A percentile compares a stretch with the other conserved stretches of the same genome.
These are phyloP conservation scores for Notarius quadriscutis DNA, from an alignment of 2,113 vertebrate species.

Conservation along the genomic window DNA sequence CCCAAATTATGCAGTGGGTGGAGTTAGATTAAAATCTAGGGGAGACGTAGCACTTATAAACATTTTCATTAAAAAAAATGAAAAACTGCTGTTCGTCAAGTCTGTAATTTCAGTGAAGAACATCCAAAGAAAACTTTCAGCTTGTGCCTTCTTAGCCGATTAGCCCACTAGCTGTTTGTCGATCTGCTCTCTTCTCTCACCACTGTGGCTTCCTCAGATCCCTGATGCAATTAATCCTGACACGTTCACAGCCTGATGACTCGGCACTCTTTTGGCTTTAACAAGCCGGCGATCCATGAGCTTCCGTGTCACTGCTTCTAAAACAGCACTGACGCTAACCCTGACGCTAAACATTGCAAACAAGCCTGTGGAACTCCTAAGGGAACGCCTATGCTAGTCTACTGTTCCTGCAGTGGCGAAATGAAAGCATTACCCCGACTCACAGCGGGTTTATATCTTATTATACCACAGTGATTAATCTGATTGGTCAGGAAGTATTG, in stretches of 20 bases:
- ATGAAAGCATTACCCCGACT: not conserved
- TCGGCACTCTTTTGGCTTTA: not conserved
- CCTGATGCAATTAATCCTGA: conserved; percentile 28
- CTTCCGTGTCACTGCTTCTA: not conserved
- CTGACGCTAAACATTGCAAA: not conserved
- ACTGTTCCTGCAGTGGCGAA: not conserved
- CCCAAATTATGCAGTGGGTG: too few relatives aligned
- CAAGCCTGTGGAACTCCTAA: not conserved
- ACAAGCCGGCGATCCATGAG: not conserved
- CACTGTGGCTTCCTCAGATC: conserved; percentile 49
- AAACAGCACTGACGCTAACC: not conserved
- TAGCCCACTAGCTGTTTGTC: not conserved
- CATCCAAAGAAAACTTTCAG: not conserved
- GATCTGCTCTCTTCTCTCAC: not conserved
- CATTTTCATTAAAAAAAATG: too few relatives aligned
- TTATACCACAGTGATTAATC: not conserved
- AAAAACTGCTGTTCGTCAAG: not conserved
- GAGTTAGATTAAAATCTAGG: too few relatives aligned
- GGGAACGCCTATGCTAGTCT: not conserved
- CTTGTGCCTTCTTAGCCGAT: not conserved
- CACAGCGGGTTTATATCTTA: not conserved
- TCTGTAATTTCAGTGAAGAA: not conserved
- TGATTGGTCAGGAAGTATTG: not conserved
- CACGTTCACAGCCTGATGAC: conserved; percentile 11
- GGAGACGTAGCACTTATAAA: too few relatives aligned